phyloP scores from a whole-genome alignment of 1,140 invertebrate genomes.

The Euura saliciscinereae region DNA sequence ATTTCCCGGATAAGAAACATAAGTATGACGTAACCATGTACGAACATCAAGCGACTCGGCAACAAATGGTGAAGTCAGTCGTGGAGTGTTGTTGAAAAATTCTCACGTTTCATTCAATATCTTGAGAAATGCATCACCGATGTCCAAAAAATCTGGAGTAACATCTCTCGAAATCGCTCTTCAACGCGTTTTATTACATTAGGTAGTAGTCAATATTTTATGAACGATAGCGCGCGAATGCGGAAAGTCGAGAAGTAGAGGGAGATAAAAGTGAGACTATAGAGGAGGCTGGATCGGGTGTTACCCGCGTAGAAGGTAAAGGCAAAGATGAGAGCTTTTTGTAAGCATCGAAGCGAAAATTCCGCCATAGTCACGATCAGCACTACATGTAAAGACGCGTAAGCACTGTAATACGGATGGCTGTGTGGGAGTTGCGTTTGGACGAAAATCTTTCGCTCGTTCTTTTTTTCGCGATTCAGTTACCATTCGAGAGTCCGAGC shows the following conservation, averaged over 20 bases:
- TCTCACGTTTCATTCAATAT: too few species aligned
- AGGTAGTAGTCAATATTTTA: not conserved
- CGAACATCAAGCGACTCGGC: too few species aligned
- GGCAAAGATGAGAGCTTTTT: not conserved
- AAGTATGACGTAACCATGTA: too few species aligned
- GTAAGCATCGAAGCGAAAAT: not conserved
- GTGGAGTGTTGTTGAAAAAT: too few species aligned
- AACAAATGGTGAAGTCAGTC: too few species aligned
- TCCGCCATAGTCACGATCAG: not conserved
- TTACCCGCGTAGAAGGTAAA: not conserved
- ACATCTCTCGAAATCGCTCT: too few species aligned
- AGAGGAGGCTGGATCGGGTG: not conserved
- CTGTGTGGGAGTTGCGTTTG: not conserved
- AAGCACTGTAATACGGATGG: not conserved
- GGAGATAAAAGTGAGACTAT: not conserved
- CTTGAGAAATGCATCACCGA: too few species aligned
- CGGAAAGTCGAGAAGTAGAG: not conserved
- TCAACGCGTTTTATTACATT: not conserved
- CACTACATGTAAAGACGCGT: not conserved
- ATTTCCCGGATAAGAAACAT: too few species aligned
- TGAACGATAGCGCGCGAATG: not conserved
- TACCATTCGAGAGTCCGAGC: not conserved
- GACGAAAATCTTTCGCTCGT: not conserved
- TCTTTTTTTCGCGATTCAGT: not conserved
- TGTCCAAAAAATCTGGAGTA: too few species aligned